phyloP scores from a whole-genome alignment of 2,797 vertebrate species.

The Hydrophis major region DNA sequence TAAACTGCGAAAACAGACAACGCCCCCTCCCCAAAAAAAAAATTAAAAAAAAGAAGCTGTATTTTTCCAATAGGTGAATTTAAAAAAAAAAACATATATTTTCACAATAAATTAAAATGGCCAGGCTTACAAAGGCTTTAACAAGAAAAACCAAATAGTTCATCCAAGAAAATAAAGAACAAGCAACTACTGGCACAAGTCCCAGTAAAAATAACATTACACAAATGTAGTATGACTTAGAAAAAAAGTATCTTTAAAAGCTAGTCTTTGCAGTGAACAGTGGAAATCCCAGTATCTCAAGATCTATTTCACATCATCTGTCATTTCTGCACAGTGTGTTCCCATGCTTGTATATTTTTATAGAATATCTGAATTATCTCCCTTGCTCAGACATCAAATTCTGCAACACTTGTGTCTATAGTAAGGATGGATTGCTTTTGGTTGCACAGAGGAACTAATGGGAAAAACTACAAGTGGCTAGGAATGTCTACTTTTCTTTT shows the following conservation, averaged over 20 bases:
- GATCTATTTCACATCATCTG: background rate
- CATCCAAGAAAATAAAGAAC: background rate
- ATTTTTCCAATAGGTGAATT: background rate
- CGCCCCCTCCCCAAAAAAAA: no score
- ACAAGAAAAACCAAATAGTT: background rate
- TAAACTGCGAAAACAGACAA: background rate
- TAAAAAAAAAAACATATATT: background rate
- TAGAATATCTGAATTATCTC: background rate
- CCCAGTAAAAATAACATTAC: background rate
- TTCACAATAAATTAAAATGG: background rate
- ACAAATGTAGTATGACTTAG: background rate
- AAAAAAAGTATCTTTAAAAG: background rate
- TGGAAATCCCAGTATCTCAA: background rate
- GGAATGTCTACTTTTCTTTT: background rate
- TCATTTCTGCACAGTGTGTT: background rate
- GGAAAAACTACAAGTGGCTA: background rate
- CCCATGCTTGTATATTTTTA: background rate
- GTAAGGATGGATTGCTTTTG: background rate
- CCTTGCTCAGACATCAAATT: background rate
- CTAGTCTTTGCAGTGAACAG: background rate
- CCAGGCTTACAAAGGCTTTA: background rate
- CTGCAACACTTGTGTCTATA: background rate
- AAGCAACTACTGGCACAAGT: background rate
- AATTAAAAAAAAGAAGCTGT: background rate
- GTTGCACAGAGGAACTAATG: background rate